Percentiles rank a stretch among this genome's conserved stretches.
phyloP scores from a whole-genome alignment of 2,888 invertebrate species.

The Melanchra persicariae region DNA sequence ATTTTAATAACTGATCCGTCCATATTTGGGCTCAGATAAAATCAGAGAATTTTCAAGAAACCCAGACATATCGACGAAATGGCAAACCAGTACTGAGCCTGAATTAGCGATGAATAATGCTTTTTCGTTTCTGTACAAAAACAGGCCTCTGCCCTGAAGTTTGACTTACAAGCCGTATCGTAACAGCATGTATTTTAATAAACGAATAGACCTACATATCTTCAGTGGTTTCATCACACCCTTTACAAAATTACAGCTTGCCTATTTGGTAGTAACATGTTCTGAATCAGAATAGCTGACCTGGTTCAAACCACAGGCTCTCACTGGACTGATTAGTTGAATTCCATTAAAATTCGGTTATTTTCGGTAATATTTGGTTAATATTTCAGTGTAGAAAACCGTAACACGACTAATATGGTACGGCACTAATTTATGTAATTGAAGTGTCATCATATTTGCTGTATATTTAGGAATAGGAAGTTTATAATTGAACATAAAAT shows the following conservation, averaged over 20 bases:
- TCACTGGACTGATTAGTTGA: slow-evolving; percentile 28
- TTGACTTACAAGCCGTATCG: too few relatives aligned
- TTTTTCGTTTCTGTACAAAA: neutral
- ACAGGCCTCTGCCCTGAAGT: neutral
- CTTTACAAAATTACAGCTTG: neutral
- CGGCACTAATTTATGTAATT: slow-evolving; percentile 18
- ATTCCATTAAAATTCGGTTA: slow-evolving; percentile 25
- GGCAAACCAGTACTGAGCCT: neutral
- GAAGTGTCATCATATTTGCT: slow-evolving; percentile 10
- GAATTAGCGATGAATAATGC: neutral
- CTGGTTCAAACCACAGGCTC: slow-evolving; percentile 27
- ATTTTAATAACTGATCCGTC: neutral
- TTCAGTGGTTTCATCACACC: neutral
- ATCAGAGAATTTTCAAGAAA: neutral
- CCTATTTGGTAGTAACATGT: slow-evolving; percentile 20
- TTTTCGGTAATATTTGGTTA: slow-evolving; percentile 11
- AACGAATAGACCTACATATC: neutral
- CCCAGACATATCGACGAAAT: neutral
- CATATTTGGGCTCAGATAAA: neutral
- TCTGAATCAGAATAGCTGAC: slow-evolving; percentile 38
- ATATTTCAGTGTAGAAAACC: slow-evolving; percentile 11
- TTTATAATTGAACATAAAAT: too few relatives aligned
- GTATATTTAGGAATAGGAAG: neutral
- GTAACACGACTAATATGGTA: neutral
- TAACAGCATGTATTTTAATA: neutral